These are phyloP conservation scores for Chloromyia formosa DNA, from an alignment of 2,888 invertebrate genomes.

Conservation along the genomic window DNA sequence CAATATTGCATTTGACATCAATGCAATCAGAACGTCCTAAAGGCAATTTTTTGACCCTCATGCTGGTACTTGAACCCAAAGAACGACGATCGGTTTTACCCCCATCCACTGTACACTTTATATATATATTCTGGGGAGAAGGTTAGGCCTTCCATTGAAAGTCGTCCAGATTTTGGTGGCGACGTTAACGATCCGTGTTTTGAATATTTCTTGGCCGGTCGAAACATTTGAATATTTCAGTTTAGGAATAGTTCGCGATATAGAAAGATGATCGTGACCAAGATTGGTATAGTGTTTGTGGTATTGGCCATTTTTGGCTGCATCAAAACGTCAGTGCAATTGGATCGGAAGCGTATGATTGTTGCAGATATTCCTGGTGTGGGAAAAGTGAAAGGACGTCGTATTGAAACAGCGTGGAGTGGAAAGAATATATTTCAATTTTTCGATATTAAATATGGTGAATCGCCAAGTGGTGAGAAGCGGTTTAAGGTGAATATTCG, in stretches of 20 bases:
- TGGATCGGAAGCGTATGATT: conserved; percentile 34
- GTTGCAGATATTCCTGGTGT: conserved; percentile 52
- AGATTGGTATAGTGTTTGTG: conserved; percentile 19
- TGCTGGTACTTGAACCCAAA: too few species aligned
- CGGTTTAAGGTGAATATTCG: conserved; percentile 57
- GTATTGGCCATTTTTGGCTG: conserved; percentile 11
- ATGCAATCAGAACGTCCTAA: too few species aligned
- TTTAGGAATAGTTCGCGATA: conserved; percentile 28
- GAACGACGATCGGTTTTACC: too few species aligned
- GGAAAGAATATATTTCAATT: conserved; percentile 57
- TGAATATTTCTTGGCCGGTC: conserved; percentile 24
- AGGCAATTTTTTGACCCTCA: too few species aligned
- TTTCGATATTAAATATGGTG: conserved; percentile 61
- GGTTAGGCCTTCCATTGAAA: too few species aligned
- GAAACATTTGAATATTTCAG: not conserved
- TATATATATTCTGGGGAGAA: too few species aligned
- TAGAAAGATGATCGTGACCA: conserved; percentile 36
- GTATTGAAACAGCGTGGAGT: conserved; percentile 56
- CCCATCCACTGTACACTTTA: too few species aligned
- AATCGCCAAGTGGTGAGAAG: conserved; percentile 53
- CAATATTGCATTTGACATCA: too few species aligned
- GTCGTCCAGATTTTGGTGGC: too few species aligned
- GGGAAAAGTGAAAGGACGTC: conserved; percentile 58
- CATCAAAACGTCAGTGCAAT: conserved; percentile 28
- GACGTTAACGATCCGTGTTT: not conserved